A percentile compares a stretch with the other conserved stretches of the same genome.
These are phyloP conservation scores for Drosophila meridiana DNA, from an alignment of 2,888 invertebrate genomes.

Conservation along the genomic window DNA sequence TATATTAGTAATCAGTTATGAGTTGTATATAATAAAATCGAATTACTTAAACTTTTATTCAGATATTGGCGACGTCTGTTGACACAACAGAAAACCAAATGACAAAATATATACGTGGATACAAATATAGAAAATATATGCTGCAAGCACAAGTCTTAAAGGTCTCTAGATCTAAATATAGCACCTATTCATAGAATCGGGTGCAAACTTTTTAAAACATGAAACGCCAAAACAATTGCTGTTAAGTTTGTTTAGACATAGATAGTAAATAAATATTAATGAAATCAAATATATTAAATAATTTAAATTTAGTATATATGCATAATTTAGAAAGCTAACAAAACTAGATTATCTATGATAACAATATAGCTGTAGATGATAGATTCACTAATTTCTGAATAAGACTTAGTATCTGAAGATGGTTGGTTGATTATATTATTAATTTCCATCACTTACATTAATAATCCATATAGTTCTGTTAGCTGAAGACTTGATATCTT, in stretches of 20 bases:
- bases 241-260: not conserved
- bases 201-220: not conserved
- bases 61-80: constrained; percentile 9
- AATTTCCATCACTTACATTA: too few relatives aligned
- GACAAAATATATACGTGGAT: constrained; percentile 15
- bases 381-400: too few relatives aligned
- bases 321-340: too few relatives aligned
- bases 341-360: too few relatives aligned
- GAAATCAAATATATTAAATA: too few relatives aligned
- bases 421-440: too few relatives aligned
- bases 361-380: too few relatives aligned
- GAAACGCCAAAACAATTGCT: not conserved
- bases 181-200: not conserved
- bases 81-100: constrained; percentile 19
- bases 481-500: not conserved
- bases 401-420: too few relatives aligned
- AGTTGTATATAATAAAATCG: not conserved
- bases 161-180: constrained; percentile 38
- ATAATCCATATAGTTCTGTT: not conserved
- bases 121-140: constrained; percentile 15
- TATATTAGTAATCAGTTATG: not conserved
- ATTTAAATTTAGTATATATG: too few relatives aligned
- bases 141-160: constrained; percentile 6
- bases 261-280: not conserved
- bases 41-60: constrained; percentile 7